These are phyloP conservation scores for Orientallactaga sibirica DNA, from an alignment of 2,797 vertebrate genomes.

Conservation along the genomic window DNA sequence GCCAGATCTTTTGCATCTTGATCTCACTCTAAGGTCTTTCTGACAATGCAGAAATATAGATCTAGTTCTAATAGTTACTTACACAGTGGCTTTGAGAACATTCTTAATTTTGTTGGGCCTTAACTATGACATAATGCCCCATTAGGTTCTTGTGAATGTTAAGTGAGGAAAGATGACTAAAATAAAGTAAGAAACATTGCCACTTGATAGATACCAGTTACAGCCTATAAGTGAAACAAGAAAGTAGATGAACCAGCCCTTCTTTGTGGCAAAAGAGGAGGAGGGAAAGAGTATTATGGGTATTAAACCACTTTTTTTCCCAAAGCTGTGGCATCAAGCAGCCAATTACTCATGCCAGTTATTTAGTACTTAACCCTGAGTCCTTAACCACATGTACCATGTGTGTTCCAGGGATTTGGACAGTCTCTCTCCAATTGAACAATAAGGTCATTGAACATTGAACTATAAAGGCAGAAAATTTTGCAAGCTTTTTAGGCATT, in stretches of 20 bases:
- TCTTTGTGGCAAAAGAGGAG: slow-evolving; percentile 1
- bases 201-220: not conserved
- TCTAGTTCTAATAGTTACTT: not conserved
- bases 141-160: slow-evolving; percentile 7
- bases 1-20: not conserved
- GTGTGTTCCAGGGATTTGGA: not conserved
- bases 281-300: not conserved
- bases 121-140: not conserved
- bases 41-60: not conserved
- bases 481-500: not conserved
- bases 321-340: not conserved
- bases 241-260: not conserved
- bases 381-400: not conserved
- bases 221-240: not conserved
- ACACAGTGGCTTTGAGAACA: not conserved
- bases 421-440: not conserved
- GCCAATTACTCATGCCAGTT: not conserved
- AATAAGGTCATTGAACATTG: slow-evolving; percentile 37
- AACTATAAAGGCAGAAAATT: not conserved
- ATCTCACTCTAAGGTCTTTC: not conserved
- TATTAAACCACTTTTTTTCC: not conserved
- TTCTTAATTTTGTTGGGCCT: slow-evolving; percentile 43
- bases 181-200: not conserved
- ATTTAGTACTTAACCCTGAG: not conserved
- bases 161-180: not conserved